phyloP scores from a whole-genome alignment of 2,113 vertebrate genomes.

The Eolophus roseicapilla region DNA sequence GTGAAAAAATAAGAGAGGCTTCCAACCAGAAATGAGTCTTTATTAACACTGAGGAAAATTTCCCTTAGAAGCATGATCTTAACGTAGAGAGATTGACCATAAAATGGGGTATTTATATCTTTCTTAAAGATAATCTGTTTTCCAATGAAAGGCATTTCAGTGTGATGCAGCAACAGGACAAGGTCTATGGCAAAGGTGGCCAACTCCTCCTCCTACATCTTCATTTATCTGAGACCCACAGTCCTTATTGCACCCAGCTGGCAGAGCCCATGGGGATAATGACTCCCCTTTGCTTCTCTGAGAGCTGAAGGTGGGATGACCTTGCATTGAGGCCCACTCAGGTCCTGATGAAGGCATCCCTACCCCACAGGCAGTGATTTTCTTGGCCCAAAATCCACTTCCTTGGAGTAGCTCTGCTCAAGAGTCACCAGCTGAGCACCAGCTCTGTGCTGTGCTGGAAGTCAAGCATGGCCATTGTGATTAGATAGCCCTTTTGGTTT shows the following conservation, averaged over 20 bases:
- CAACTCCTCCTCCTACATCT: background rate
- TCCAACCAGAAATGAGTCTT: background rate
- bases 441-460: background rate
- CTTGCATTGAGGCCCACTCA: background rate
- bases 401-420: background rate
- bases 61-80: background rate
- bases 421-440: background rate
- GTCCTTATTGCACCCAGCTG: background rate
- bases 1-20: background rate
- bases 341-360: background rate
- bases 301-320: background rate
- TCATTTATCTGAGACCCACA: background rate
- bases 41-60: background rate
- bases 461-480: background rate
- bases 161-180: background rate
- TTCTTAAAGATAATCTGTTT: background rate
- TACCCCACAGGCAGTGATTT: background rate
- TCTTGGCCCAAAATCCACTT: background rate
- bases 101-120: background rate
- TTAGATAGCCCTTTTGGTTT: background rate
- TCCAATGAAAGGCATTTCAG: background rate
- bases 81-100: background rate
- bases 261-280: background rate
- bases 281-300: background rate
- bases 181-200: background rate